Evolutionary conservation across 1,140 invertebrate species (phyloP), one percentile per base, ranked within the genome.

Genomic region (Papilio machaon): DNA sequence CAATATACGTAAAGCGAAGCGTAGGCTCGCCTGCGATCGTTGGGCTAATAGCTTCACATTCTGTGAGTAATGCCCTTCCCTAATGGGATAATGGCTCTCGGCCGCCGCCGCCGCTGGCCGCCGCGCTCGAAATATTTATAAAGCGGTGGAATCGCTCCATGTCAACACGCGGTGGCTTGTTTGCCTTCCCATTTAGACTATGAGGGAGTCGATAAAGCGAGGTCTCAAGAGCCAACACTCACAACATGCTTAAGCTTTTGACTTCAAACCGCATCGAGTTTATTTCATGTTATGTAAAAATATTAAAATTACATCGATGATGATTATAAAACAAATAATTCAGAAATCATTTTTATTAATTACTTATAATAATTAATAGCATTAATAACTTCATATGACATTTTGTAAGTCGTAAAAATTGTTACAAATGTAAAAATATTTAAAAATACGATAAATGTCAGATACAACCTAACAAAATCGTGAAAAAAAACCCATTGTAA

Each of bases 41-140:
- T 85, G 83, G 87, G 81, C 87, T 91, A 92, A 92, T 92, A 90
- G 90, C 87, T 88, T 87, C 85, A 88, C 87, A 88, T 90, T 88
- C 89, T 91, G 86, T 90, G 89, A 93, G 88, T 92, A 93, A 92
- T 93, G 88, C 88, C 85, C 87, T 91, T 89, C 87, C 90, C 85
- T 92, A 94, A 94, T 94, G 91, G 92, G 90, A 93, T 94, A 94
- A 94, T 92, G 89, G 88, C 90, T 88, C 84, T 86, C 85, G 82
- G 86, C 85, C 85, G 86, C 73, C 47, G 85, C 84, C 88, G 84
- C 85, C 74, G 85, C 87, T 46, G 19, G 85, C 84, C 88, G 84
- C 85, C 74, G 85, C 87, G 86, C 87, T 91, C 86, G 89, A 91
- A 93, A 93, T 92, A 94, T 93, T 92, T 94, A 92, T 93, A 94